phyloP scores from a whole-genome alignment of 2,888 invertebrate species.

The Andricus quercusramuli region DNA sequence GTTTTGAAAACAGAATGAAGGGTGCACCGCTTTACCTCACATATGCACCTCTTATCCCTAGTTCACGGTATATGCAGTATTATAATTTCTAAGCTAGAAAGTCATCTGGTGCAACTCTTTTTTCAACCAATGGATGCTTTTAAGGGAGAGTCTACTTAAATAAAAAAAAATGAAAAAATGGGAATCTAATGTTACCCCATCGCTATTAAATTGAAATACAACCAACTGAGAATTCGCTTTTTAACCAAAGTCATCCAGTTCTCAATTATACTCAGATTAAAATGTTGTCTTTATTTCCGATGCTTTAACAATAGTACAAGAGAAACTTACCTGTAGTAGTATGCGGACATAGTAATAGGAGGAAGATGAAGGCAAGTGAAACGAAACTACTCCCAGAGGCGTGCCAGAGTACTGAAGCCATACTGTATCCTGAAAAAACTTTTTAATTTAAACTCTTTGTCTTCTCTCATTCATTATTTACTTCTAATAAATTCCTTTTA shows the following conservation, averaged over 20 bases:
- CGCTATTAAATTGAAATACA: neutral
- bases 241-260: neutral
- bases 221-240: neutral
- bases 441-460: neutral
- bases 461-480: neutral
- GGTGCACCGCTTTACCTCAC: no score
- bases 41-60: no score
- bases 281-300: neutral
- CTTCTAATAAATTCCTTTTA: neutral
- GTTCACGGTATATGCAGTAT: no score
- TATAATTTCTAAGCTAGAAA: no score
- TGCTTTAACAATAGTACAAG: neutral
- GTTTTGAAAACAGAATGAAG: no score
- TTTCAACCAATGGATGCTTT: no score
- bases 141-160: no score
- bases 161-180: no score
- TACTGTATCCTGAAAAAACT: slow-evolving; percentile 85
- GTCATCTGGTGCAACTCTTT: no score
- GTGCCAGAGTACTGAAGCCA: slow-evolving; percentile 92
- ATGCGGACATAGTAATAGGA: slow-evolving; percentile 87
- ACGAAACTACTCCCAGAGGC: slow-evolving; percentile 89
- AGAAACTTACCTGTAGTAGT: slow-evolving; percentile 85
- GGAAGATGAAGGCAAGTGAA: slow-evolving; percentile 84
- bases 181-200: neutral
- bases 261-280: neutral